Base-by-base conservation (phyloP, 1,140 invertebrate species). In the Coboldia fuscipes region DNA sequence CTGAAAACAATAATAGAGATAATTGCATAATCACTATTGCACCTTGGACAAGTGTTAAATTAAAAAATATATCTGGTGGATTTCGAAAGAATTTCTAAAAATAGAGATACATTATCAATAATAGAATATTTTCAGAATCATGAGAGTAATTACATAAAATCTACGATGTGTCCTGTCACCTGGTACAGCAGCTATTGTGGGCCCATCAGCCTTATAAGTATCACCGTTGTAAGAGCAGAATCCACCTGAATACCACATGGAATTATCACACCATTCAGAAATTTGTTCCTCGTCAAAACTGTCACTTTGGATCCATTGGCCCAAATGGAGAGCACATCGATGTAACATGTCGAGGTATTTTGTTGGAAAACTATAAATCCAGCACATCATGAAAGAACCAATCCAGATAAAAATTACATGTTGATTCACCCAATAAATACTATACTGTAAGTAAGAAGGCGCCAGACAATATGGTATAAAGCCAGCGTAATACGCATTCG, bases 391-490 rank as follows among this genome's bases (percentile, higher is more conserved):
- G 43, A 92, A 81, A 33, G 77, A 68, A 33, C 80, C 78, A 8
- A 85, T 48, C 63, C 78, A 86, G 20, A 89, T 75, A 38, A 89
- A 71, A 12, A 75, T 61, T 15, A 79, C 68, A 48, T 93, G 79
- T 44, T 84, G 77, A 1, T 75, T 67, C 2, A 81, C 75, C 67
- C 80, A 88, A 42, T 69, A 66, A 2, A 75, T 66, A 56, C 93
- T 84, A 51, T 88, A 92, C 45, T 86, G 75, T 16, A 94, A 56
- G 44, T 71, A 71, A 42, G 68, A 72, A 64, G 80, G 72, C 16
- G 78, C 75, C 66, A 90, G 85, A 46, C 76, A 76, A 45, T 86
- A 79, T 0, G 90, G 90, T 16, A 94, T 72, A 50, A 93, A 79
- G 36, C 75, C 79, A 41, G 80, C 74, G 54, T 93, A 89, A 51